phyloP scores from a whole-genome alignment of 2,113 vertebrate species.

The Eulemur macaco region DNA sequence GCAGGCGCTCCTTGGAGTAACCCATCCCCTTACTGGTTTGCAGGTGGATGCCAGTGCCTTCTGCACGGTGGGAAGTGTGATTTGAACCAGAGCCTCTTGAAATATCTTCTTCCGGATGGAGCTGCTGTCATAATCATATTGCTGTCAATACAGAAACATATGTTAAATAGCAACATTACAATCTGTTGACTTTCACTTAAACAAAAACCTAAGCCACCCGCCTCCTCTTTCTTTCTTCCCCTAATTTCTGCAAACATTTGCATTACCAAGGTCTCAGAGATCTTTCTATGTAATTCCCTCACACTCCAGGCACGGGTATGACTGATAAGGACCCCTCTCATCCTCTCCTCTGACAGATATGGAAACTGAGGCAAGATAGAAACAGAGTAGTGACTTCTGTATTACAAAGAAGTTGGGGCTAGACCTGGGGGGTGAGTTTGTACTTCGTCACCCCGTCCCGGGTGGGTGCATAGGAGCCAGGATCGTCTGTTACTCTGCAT shows the following conservation, averaged over 20 bases:
- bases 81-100: slow-evolving; percentile 90
- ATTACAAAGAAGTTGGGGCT: background rate
- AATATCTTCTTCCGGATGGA: slow-evolving; percentile 94
- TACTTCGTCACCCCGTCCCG: background rate
- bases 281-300: background rate
- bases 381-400: background rate
- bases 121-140: slow-evolving; percentile 97
- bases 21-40: slow-evolving; percentile 87
- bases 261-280: background rate
- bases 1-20: background rate
- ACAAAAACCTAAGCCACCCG: background rate
- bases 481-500: background rate
- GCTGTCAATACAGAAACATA: slow-evolving; percentile 84
- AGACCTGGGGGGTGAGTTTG: background rate
- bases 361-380: slow-evolving; percentile 11
- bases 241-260: background rate
- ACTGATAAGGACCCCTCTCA: background rate
- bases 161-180: background rate
- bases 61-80: slow-evolving; percentile 93
- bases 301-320: background rate
- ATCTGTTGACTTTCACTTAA: background rate
- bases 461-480: background rate
- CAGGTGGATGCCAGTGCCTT: slow-evolving; percentile 88
- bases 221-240: background rate
- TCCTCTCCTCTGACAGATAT: background rate